Percentiles rank a stretch among this genome's conserved stretches.
These are phyloP conservation scores for Myrmecophaga tridactyla DNA, from an alignment of 2,113 vertebrate genomes.

Conservation along the genomic window DNA sequence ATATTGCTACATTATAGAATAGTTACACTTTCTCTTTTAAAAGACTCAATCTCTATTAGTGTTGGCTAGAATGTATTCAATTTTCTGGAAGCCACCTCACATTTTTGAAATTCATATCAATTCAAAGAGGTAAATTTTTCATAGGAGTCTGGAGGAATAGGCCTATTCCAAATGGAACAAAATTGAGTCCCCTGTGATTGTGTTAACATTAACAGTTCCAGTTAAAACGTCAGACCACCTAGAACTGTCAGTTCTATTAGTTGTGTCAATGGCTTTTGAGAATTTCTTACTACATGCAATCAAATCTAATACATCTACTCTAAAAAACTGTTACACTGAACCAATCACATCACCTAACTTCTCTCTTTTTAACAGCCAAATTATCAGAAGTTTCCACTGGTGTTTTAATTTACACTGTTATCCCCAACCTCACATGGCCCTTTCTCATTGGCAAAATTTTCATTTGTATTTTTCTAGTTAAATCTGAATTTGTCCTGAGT, in stretches of 20 bases:
- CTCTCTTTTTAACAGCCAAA: not conserved
- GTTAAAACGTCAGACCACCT: not conserved
- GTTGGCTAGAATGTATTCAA: not conserved
- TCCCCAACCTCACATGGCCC: not conserved
- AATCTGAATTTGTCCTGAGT: not conserved
- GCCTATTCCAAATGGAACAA: not conserved
- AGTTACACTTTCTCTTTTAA: not conserved
- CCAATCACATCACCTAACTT: not conserved
- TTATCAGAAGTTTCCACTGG: not conserved
- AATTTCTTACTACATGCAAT: not conserved
- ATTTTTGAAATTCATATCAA: not conserved
- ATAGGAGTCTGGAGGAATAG: not conserved
- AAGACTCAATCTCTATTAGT: not conserved
- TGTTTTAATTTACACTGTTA: not conserved
- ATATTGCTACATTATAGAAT: not conserved
- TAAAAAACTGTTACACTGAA: not conserved
- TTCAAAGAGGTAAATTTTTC: not conserved
- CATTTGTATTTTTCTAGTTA: not conserved
- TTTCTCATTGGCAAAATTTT: not conserved
- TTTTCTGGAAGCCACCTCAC: not conserved
- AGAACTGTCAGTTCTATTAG: not conserved
- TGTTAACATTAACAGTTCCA: not conserved
- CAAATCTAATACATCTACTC: not conserved
- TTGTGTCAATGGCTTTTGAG: not conserved
- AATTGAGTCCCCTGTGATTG: not conserved